Evolutionary conservation across 1,140 invertebrate genomes (phyloP).

Genomic region (Sycophaga agraensis): DNA sequence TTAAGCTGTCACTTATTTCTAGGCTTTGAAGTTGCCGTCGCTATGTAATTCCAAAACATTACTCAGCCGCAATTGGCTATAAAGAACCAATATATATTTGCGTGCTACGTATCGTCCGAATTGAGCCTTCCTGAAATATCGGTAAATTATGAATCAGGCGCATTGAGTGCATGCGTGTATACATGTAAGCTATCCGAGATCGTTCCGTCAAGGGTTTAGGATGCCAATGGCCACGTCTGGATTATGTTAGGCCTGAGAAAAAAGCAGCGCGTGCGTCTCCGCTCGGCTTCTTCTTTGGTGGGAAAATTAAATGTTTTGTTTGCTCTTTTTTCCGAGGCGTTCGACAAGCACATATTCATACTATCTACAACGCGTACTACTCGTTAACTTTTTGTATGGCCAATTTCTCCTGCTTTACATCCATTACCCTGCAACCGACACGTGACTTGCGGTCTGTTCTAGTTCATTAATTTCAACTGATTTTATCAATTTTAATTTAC

Average conservation of each 20-base stretch:
- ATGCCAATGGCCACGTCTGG: slow-evolving; percentile 45
- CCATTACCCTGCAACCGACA: neutral
- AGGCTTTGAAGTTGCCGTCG: no score
- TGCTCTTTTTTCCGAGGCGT: slow-evolving; percentile 32
- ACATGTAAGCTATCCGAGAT: slow-evolving; percentile 15
- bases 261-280: slow-evolving; percentile 27
- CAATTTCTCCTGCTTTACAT: neutral
- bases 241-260: slow-evolving; percentile 45
- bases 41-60: no score
- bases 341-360: slow-evolving; percentile 17
- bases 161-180: no score
- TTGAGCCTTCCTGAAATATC: no score
- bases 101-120: no score
- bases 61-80: no score
- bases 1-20: no score
- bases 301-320: slow-evolving; percentile 49
- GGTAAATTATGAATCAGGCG: slow-evolving; percentile 26
- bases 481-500: no score
- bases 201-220: slow-evolving; percentile 40
- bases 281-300: slow-evolving; percentile 34
- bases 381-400: neutral
- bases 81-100: no score
- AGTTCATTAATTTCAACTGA: no score
- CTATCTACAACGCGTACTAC: neutral
- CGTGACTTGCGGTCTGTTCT: no score